Conservation (phyloP, 1,140 invertebrate genomes). For the Papilio dardanus region DNA sequence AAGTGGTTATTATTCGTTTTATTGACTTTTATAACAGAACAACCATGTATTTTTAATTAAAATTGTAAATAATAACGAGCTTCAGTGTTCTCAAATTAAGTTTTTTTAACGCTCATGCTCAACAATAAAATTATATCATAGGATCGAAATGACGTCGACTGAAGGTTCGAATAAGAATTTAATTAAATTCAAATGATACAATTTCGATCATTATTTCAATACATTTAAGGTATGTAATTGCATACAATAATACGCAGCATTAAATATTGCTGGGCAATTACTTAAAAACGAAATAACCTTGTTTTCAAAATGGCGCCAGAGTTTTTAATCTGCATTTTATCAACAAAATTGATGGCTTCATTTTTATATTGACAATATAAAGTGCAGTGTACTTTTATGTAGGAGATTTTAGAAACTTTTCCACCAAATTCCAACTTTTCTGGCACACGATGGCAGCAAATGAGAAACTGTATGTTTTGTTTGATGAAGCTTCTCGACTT, state of each 20-base stretch:
- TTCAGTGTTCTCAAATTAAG: conserved; percentile 1
- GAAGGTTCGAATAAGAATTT: conserved; percentile 25
- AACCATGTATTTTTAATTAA: conserved; percentile 29
- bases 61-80: conserved; percentile 34
- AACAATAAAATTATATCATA: conserved; percentile 36
- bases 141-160: conserved; percentile 19
- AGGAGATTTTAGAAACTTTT: conserved; percentile 8
- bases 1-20: background rate
- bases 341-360: conserved; percentile 10
- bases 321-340: conserved; percentile 23
- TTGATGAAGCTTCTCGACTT: background rate
- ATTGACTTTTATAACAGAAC: background rate
- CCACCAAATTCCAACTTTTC: background rate
- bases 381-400: conserved; percentile 1
- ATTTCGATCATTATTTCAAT: conserved; percentile 19
- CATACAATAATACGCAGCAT: background rate
- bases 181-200: conserved; percentile 1
- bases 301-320: conserved; percentile 33
- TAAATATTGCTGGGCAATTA: conserved; percentile 34
- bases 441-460: background rate
- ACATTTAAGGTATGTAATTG: background rate
- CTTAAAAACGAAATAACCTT: conserved; percentile 35
- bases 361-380: conserved; percentile 10
- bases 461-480: background rate
- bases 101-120: conserved; percentile 32